These are phyloP conservation scores for Scaptomyza parva DNA, from an alignment of 2,888 invertebrate genomes.

Conservation along the genomic window DNA sequence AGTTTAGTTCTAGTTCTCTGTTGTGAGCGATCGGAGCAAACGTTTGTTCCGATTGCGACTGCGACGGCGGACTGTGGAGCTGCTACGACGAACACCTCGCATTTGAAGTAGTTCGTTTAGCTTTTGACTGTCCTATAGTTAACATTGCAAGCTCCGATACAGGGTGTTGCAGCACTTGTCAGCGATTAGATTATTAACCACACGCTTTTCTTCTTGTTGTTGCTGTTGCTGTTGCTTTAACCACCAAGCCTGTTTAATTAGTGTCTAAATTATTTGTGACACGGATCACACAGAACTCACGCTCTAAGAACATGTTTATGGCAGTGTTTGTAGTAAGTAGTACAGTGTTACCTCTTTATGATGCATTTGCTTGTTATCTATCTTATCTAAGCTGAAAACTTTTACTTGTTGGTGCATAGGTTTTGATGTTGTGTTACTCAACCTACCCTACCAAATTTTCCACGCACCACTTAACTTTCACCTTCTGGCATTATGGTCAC, in stretches of 20 bases:
- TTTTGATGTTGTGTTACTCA: constrained; percentile 27
- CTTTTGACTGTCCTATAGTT: constrained; percentile 63
- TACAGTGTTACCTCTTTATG: constrained; percentile 27
- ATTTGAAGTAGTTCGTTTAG: constrained; percentile 37
- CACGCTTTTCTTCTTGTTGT: no score
- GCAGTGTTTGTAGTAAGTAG: not conserved
- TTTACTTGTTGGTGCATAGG: constrained; percentile 9
- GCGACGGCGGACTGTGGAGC: no score
- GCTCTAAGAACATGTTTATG: constrained; percentile 46
- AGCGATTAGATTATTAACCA: constrained; percentile 73
- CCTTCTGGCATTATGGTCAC: constrained; percentile 42
- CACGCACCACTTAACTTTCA: constrained; percentile 46
- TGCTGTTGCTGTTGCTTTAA: constrained; percentile 19
- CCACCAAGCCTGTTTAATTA: constrained; percentile 35
- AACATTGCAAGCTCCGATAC: constrained; percentile 65
- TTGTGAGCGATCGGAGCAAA: constrained; percentile 45
- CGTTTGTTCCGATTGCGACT: constrained; percentile 64
- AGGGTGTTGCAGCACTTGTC: constrained; percentile 58
- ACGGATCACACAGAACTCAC: constrained; percentile 28
- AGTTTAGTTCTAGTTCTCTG: constrained; percentile 8
- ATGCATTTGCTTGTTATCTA: no score
- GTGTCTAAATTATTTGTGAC: constrained; percentile 25
- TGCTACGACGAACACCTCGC: constrained; percentile 19
- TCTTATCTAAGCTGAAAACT: not conserved
- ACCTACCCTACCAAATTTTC: constrained; percentile 57